Evolutionary conservation across 2,113 vertebrate species (phyloP).

Genomic region (Nothocercus julius): DNA sequence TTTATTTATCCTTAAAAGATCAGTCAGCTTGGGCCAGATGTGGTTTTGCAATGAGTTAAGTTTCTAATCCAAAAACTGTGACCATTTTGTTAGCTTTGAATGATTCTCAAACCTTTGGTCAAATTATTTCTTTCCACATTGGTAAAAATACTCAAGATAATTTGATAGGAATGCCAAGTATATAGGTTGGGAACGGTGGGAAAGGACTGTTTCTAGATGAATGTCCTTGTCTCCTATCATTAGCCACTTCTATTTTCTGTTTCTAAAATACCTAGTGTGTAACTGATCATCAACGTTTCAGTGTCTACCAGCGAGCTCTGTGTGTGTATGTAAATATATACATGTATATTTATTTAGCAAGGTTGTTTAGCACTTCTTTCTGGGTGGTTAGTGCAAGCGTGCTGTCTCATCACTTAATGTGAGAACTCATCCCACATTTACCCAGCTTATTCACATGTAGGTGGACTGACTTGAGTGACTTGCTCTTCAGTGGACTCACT

Average conservation of each 20-base stretch:
- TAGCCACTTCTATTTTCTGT: constrained; percentile 7
- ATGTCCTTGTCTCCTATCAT: background rate
- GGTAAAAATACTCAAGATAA: background rate
- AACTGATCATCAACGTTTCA: background rate
- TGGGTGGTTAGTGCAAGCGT: background rate
- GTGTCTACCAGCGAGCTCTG: background rate
- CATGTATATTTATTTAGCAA: background rate
- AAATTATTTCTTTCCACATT: background rate
- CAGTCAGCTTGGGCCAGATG: background rate
- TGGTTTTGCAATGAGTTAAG: background rate
- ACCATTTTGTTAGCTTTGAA: background rate
- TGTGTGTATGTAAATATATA: background rate
- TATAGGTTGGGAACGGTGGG: constrained; percentile 37
- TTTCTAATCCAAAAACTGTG: background rate
- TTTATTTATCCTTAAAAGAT: background rate
- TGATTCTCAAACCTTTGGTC: background rate
- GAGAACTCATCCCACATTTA: background rate
- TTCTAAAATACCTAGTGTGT: constrained; percentile 49
- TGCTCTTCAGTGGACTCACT: background rate
- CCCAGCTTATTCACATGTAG: rapidly evolving
- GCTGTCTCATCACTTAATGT: background rate
- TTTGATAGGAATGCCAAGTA: background rate
- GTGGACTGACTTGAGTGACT: background rate
- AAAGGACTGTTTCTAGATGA: constrained; percentile 23
- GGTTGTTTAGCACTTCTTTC: background rate